Evolutionary conservation across 2,888 invertebrate species (phyloP), one percentile per base, ranked within the genome.

Genomic region (Drosophila parthenogenetica): DNA sequence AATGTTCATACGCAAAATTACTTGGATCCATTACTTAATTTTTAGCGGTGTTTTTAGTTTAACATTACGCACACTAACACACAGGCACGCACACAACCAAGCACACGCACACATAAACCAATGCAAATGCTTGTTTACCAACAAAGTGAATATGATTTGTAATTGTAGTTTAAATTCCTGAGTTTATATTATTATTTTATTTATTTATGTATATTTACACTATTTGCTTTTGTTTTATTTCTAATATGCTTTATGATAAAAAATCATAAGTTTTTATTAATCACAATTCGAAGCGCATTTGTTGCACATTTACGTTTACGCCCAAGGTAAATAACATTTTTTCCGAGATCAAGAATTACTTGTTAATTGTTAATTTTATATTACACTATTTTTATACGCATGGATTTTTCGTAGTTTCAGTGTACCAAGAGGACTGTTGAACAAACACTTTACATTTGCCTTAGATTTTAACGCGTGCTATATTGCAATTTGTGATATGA

Each of bases 61-160:
- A 93, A 94, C 94, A 90, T 94, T 93, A 68, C 94, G 94, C 93
- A 93, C 91, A 93, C 93, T 90, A 93, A 19, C 42, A 57, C 11
- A n/a, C 19, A 13, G 3, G 29, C 29, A 25, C 25, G 25, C 25
- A 29, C 29, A 29, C 29, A 29, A 29, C 7, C 29, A 29, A 8
- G 8, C 29, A 29, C 29, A 5, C 5, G 8, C 29, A 29, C 29
- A 29, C 29, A 29, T 29, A 29, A 8, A 29, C 29, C 29, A 29
- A 29, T 8, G 8, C 29, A 25, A 29, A 25, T 19, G 8, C 19
- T 14, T 54, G 17, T 22, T 48, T 54, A 48, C 14, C 16, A 48
- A 32, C 16, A 48, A 48, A 13, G 11, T 48, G 14, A 14, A 14
- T 11, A 46, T 5, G 29, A 13, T 48, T 19, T 13, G 29, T 16